These are phyloP conservation scores for Aotus griseimembra DNA, from an alignment of 2,797 vertebrate species.

Conservation along the genomic window DNA sequence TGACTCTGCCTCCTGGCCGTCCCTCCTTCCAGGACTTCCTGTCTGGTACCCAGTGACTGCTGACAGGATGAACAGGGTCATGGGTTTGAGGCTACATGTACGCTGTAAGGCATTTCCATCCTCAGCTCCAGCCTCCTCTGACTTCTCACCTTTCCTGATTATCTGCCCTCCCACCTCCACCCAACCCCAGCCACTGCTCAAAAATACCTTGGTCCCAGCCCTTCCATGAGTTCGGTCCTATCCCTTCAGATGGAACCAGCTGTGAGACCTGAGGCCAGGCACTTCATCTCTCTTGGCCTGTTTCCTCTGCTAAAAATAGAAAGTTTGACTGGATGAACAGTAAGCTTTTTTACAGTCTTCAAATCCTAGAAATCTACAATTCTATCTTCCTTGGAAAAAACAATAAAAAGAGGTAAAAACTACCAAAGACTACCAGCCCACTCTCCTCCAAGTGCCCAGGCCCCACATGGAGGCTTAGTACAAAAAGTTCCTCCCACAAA, in stretches of 20 bases:
- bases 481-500: neutral
- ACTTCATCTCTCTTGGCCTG: neutral
- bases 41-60: rapidly evolving
- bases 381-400: neutral
- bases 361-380: constrained; percentile 1
- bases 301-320: neutral
- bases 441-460: neutral
- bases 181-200: neutral
- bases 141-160: neutral
- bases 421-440: neutral
- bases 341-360: neutral
- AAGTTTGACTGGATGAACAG: neutral
- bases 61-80: neutral
- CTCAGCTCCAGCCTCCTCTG: neutral
- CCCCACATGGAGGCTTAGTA: neutral
- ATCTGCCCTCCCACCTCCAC: neutral
- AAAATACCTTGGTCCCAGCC: rapidly evolving
- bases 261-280: neutral
- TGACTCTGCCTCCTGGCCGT: neutral
- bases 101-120: neutral
- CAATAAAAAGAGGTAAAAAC: neutral
- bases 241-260: neutral
- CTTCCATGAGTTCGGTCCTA: neutral
- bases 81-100: neutral
- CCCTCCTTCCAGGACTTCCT: neutral